Percentiles rank a stretch among this genome's conserved stretches.
These are phyloP conservation scores for Petroica traversi DNA, from an alignment of 2,113 vertebrate species.

Conservation along the genomic window DNA sequence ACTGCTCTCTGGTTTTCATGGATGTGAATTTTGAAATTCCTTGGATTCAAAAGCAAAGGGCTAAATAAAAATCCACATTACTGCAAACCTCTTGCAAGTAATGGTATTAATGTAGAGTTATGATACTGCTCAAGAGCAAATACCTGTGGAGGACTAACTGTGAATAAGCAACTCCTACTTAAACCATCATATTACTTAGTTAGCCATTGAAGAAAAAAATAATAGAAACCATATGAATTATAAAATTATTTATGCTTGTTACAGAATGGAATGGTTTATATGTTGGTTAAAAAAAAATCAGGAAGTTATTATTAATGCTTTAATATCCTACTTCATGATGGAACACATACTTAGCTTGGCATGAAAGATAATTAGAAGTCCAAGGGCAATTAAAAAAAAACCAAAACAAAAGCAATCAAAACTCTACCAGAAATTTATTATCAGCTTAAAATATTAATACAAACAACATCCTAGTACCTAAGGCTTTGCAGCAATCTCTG, in stretches of 20 bases:
- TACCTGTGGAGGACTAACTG: background rate
- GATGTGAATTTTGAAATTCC: background rate
- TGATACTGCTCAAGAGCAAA: background rate
- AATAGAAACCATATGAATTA: background rate
- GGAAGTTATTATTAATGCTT: background rate
- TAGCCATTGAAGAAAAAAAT: background rate
- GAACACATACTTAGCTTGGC: background rate
- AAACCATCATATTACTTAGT: background rate
- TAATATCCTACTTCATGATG: background rate
- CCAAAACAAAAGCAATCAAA: background rate
- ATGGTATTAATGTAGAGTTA: background rate
- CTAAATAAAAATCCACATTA: background rate
- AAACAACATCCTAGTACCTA: background rate
- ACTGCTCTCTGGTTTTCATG: background rate
- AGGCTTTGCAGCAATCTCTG: background rate
- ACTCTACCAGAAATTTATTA: background rate
- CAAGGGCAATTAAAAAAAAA: background rate
- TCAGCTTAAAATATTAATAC: constrained; percentile 30
- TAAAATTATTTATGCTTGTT: constrained; percentile 4
- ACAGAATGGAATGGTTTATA: background rate
- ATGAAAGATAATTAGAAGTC: constrained; percentile 29
- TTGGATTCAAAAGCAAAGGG: background rate
- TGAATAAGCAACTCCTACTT: background rate
- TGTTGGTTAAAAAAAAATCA: background rate
- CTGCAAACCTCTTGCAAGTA: background rate